Conservation (phyloP, 2,888 invertebrate genomes). For the Chromoteleia sp. region DNA sequence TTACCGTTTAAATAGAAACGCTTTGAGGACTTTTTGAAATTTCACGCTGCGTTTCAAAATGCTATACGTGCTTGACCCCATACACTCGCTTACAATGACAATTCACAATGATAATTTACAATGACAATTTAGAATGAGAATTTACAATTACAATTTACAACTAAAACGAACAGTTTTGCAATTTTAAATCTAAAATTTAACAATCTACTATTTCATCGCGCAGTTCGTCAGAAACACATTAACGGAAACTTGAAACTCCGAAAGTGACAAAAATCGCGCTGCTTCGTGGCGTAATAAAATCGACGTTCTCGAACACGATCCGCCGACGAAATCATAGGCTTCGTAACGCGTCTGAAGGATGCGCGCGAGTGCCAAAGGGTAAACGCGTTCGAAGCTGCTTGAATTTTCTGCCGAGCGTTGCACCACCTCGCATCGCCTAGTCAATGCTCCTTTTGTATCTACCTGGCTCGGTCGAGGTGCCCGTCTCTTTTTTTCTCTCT, state of each 20-base stretch:
- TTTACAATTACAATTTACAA: too few relatives aligned
- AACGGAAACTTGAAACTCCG: neutral
- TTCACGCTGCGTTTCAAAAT: too few relatives aligned
- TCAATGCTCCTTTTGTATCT: conserved; percentile 50
- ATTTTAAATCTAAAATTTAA: too few relatives aligned
- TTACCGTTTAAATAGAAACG: too few relatives aligned
- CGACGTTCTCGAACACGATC: conserved; percentile 49
- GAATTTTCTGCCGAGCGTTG: conserved; percentile 64
- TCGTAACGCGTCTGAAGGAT: conserved; percentile 57
- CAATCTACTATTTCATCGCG: neutral
- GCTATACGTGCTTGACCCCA: too few relatives aligned
- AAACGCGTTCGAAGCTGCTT: conserved; percentile 67
- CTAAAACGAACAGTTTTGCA: too few relatives aligned
- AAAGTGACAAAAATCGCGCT: conserved; percentile 54
- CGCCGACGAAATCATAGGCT: conserved; percentile 64
- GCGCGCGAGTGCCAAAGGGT: conserved; percentile 68
- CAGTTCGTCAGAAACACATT: neutral
- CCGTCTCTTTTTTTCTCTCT: conserved; percentile 1
- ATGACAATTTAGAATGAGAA: too few relatives aligned
- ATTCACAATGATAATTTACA: too few relatives aligned
- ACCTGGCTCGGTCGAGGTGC: conserved; percentile 36
- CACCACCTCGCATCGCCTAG: conserved; percentile 55
- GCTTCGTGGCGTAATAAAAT: conserved; percentile 44
- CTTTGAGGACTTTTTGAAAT: too few relatives aligned
- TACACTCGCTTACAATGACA: too few relatives aligned